Conservation (phyloP, 64 coral and sea anemone species). For the Stylophora pistillata region DNA sequence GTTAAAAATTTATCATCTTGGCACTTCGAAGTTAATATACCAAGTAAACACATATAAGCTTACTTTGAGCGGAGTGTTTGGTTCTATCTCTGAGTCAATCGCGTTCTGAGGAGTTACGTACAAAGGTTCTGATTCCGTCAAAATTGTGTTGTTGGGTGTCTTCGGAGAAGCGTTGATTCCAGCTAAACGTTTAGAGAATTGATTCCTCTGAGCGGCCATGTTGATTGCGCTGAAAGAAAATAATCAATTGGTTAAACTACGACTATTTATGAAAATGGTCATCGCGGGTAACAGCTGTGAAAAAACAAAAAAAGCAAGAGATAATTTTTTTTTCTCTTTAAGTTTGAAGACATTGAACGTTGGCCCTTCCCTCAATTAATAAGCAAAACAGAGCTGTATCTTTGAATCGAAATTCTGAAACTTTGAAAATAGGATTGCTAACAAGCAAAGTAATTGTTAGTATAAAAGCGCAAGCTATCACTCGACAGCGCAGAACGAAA, state of each 20-base stretch:
- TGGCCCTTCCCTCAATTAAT: no score
- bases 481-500: no score
- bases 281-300: not conserved
- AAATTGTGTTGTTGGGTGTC: constrained; percentile 3
- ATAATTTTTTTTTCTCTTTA: not conserved
- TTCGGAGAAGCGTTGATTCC: not conserved
- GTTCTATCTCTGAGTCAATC: not conserved
- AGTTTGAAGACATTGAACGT: no score
- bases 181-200: not conserved
- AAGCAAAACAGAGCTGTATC: no score
- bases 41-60: not conserved
- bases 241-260: not conserved
- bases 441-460: no score
- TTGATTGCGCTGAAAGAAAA: not conserved
- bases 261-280: not conserved
- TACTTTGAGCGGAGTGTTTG: constrained; percentile 18
- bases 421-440: no score
- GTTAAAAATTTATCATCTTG: not conserved
- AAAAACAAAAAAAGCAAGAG: not conserved
- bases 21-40: not conserved
- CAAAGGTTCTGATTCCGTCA: not conserved
- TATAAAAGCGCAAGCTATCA: no score
- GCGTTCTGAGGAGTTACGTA: not conserved
- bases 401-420: no score
- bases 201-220: constrained; percentile 5